phyloP scores from a whole-genome alignment of 1,140 invertebrate species.

The Eupeodes corollae region DNA sequence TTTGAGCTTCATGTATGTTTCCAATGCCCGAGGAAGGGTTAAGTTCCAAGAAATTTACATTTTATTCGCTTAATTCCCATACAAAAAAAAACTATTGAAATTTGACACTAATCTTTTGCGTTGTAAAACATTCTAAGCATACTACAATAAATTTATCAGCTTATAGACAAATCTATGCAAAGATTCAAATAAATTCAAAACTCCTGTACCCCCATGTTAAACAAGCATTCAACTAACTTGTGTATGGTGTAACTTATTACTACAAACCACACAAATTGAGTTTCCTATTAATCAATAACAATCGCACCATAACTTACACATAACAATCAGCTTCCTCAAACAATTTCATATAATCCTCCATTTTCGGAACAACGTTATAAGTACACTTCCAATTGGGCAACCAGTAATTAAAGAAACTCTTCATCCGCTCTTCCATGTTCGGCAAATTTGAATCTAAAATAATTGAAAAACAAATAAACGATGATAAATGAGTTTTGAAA shows the following conservation, averaged over 20 bases:
- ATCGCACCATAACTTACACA: constrained; percentile 15
- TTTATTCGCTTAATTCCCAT: too few relatives aligned
- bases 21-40: too few relatives aligned
- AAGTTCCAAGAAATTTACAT: too few relatives aligned
- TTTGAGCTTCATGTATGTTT: too few relatives aligned
- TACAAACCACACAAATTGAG: not conserved
- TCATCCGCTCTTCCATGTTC: constrained; percentile 25
- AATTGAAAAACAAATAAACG: not conserved
- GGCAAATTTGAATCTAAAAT: constrained; percentile 19
- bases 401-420: constrained; percentile 30
- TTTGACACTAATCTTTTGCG: too few relatives aligned
- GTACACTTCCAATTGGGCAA: constrained; percentile 21
- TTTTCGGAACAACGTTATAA: constrained; percentile 21
- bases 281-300: too few relatives aligned
- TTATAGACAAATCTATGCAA: too few relatives aligned
- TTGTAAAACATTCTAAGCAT: too few relatives aligned
- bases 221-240: too few relatives aligned
- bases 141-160: too few relatives aligned
- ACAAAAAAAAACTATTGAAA: too few relatives aligned
- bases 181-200: not conserved
- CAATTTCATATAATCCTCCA: constrained; percentile 17
- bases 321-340: constrained; percentile 24
- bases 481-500: not conserved
- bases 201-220: too few relatives aligned
- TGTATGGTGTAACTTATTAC: not conserved